These are phyloP conservation scores for Rhinogobius similis DNA, from an alignment of 2,113 vertebrate species.

Conservation along the genomic window DNA sequence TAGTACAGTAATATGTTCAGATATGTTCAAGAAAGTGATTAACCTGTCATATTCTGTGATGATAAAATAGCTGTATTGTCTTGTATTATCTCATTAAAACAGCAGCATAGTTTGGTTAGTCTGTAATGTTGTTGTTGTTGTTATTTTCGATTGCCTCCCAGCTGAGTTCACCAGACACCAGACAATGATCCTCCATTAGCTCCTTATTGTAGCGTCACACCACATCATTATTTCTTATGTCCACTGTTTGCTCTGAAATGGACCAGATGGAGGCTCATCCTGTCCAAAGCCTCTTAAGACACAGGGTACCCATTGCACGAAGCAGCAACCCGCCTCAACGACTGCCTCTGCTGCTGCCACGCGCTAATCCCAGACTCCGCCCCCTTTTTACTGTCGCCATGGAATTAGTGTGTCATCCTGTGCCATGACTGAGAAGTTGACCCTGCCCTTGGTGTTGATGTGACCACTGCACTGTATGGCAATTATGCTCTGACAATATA, in stretches of 20 bases:
- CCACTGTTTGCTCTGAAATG: slow-evolving; percentile 34
- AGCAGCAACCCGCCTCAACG: slow-evolving; percentile 50
- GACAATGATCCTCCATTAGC: not conserved
- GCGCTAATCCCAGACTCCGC: slow-evolving; percentile 52
- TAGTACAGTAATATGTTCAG: too few species aligned
- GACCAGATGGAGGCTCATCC: slow-evolving; percentile 72
- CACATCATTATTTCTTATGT: slow-evolving; percentile 16
- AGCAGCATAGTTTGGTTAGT: too few species aligned
- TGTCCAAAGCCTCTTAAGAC: slow-evolving; percentile 67
- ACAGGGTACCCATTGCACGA: slow-evolving; percentile 38
- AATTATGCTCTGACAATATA: slow-evolving; percentile 5
- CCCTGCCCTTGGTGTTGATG: slow-evolving; percentile 43
- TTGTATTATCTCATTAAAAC: too few species aligned
- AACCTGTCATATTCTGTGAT: too few species aligned
- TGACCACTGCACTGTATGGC: slow-evolving; percentile 17
- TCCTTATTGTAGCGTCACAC: slow-evolving; percentile 1
- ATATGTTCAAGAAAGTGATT: too few species aligned
- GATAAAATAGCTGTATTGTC: too few species aligned
- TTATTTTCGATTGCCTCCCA: too few species aligned
- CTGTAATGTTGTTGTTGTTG: too few species aligned
- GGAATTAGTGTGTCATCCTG: slow-evolving; percentile 52
- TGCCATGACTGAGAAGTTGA: slow-evolving; percentile 26
- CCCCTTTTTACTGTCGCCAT: slow-evolving; percentile 19
- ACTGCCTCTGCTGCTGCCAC: slow-evolving; percentile 27
- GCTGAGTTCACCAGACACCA: not conserved